Conservation (phyloP, 2,888 invertebrate species). For the Meiosimyza decipiens region DNA sequence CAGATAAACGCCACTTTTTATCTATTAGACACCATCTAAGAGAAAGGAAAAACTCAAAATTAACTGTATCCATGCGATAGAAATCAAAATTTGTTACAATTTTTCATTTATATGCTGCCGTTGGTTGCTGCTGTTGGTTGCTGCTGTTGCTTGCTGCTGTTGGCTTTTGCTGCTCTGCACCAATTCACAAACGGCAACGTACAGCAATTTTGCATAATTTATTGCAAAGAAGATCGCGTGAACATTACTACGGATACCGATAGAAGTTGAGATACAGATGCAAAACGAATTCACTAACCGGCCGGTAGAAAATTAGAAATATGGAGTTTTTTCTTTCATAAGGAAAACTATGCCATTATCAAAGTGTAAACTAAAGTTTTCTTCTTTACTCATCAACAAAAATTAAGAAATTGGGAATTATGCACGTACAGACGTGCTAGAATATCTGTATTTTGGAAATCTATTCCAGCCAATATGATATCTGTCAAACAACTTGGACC, state of each 20-base stretch:
- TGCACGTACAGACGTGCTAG: no score
- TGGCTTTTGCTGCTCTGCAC: slow-evolving; percentile 44
- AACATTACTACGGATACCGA: slow-evolving; percentile 39
- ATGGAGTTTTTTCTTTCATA: not conserved
- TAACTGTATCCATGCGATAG: slow-evolving; percentile 20
- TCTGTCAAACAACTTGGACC: no score
- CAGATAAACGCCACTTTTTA: not conserved
- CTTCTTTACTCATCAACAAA: no score
- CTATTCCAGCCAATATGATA: no score
- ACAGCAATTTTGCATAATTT: slow-evolving; percentile 49
- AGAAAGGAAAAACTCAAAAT: not conserved
- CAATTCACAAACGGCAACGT: slow-evolving; percentile 44
- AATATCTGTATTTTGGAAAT: no score
- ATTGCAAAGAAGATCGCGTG: slow-evolving; percentile 52
- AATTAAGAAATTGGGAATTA: no score
- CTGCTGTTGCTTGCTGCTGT: slow-evolving; percentile 24
- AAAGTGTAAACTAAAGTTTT: no score
- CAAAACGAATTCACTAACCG: slow-evolving; percentile 27
- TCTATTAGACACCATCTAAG: not conserved
- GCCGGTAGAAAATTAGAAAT: slow-evolving; percentile 6
- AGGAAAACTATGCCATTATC: no score
- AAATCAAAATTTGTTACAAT: slow-evolving; percentile 15
- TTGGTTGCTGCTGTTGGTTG: slow-evolving; percentile 27
- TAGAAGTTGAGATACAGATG: slow-evolving; percentile 28
- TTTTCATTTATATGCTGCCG: slow-evolving; percentile 9